Conservation (phyloP, 2,888 invertebrate genomes). For the Pheosia gnoma region DNA sequence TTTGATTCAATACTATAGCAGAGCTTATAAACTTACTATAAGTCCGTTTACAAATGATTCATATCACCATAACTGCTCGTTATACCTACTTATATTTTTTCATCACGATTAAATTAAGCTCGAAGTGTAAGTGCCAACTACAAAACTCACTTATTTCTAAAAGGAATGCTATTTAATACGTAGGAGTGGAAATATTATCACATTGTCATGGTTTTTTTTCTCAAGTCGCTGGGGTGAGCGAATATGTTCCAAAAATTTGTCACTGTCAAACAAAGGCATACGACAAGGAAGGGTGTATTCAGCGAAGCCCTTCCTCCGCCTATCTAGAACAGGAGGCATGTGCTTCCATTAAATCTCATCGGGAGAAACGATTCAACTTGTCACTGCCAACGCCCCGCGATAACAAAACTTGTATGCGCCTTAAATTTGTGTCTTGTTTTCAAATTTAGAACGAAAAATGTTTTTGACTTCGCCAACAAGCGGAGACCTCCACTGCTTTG, state of each 20-base stretch:
- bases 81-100: neutral
- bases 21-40: neutral
- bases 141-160: conserved; percentile 19
- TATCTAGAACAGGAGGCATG: conserved; percentile 8
- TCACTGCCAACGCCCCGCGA: conserved; percentile 5
- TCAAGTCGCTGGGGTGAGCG: conserved; percentile 32
- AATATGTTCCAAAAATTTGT: conserved; percentile 24
- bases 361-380: conserved; percentile 10
- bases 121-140: neutral
- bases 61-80: neutral
- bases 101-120: neutral
- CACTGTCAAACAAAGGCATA: conserved; percentile 15
- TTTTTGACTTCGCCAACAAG: conserved; percentile 10
- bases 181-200: conserved; percentile 23
- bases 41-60: neutral
- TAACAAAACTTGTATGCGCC: conserved; percentile 5
- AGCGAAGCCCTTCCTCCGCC: conserved; percentile 10
- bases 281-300: conserved; percentile 8
- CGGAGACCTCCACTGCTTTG: conserved; percentile 39
- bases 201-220: conserved; percentile 37
- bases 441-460: neutral
- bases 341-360: conserved; percentile 11
- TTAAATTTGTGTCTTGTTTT: conserved; percentile 2
- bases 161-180: conserved; percentile 32
- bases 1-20: neutral